phyloP scores from a whole-genome alignment of 2,797 vertebrate genomes.

The Leptodactylus fallax region DNA sequence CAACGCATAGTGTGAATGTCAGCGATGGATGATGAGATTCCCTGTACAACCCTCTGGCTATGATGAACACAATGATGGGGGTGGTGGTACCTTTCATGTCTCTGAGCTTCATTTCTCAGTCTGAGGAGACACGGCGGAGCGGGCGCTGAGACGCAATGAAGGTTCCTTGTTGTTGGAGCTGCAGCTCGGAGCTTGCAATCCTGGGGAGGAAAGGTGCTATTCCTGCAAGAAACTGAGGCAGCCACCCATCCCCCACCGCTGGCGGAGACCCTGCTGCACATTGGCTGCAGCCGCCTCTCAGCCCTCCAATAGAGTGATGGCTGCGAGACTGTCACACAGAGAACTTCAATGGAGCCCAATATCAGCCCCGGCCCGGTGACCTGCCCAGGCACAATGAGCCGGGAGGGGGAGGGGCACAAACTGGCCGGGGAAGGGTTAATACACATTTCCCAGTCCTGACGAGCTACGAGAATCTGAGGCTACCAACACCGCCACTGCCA shows the following conservation, averaged over 20 bases:
- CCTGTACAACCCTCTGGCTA: no score
- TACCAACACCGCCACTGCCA: no score
- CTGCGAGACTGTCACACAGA: not conserved
- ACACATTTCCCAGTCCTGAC: no score
- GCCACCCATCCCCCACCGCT: not conserved
- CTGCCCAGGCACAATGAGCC: not conserved
- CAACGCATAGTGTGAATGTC: no score
- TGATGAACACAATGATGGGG: not conserved
- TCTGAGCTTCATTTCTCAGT: not conserved
- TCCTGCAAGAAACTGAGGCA: conserved; percentile 9
- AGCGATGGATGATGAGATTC: no score
- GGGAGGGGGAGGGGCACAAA: not conserved
- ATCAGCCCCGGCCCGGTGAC: not conserved
- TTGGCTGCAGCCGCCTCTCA: conserved; percentile 16
- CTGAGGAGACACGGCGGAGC: no score
- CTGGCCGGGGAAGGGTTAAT: not conserved
- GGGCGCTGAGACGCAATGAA: no score
- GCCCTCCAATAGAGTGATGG: conserved; percentile 20
- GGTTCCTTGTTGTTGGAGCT: no score
- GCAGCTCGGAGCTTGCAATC: no score
- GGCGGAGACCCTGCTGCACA: not conserved
- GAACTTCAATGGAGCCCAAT: conserved; percentile 12
- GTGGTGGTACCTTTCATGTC: not conserved
- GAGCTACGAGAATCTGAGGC: no score
- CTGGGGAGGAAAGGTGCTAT: conserved; percentile 9